Evolutionary conservation across 2,888 invertebrate genomes (phyloP).

Genomic region (Dichetophora obliterata): DNA sequence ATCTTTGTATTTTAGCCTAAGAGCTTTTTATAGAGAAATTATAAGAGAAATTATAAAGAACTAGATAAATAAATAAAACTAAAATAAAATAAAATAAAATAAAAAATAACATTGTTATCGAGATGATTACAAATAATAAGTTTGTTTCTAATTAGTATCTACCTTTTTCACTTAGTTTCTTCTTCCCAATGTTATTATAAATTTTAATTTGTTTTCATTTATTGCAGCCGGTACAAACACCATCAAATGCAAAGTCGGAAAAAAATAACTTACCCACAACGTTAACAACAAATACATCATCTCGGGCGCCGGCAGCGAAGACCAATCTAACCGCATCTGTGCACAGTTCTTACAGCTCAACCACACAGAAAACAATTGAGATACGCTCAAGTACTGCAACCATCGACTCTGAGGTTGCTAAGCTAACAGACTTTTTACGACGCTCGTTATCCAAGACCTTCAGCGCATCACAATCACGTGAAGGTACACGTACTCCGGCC

Average conservation of each 20-base stretch:
- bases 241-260: neutral
- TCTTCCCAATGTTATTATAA: neutral
- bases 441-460: slow-evolving; percentile 64
- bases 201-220: neutral
- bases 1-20: too few species aligned
- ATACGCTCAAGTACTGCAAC: slow-evolving; percentile 58
- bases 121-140: too few species aligned
- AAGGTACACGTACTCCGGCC: slow-evolving; percentile 51
- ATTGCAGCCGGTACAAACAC: slow-evolving; percentile 37
- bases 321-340: slow-evolving; percentile 55
- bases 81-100: too few species aligned
- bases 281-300: slow-evolving; percentile 58
- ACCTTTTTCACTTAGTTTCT: slow-evolving; percentile 5
- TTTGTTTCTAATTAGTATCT: too few species aligned
- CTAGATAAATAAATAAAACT: too few species aligned
- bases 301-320: slow-evolving; percentile 23
- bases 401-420: slow-evolving; percentile 61
- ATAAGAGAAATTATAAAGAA: too few species aligned
- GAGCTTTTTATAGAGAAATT: too few species aligned
- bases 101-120: too few species aligned
- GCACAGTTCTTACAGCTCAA: slow-evolving; percentile 58
- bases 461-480: slow-evolving; percentile 36
- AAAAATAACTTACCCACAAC: slow-evolving; percentile 55
- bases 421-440: slow-evolving; percentile 63
- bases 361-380: slow-evolving; percentile 60